Evolutionary conservation across 1,140 invertebrate species (phyloP).

Genomic region (Agraylea sexmaculata): DNA sequence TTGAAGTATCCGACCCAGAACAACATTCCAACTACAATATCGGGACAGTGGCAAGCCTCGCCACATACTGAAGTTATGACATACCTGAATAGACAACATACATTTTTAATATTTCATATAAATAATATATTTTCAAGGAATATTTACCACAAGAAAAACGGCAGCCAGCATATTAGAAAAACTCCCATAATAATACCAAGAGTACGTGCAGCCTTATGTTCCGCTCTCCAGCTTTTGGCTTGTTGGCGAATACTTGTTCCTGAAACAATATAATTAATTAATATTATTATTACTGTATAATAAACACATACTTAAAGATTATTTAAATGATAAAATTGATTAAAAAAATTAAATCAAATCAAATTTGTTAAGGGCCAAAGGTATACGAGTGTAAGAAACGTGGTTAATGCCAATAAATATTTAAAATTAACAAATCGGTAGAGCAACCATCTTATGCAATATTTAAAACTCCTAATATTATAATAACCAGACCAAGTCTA

Average conservation of each 20-base stretch:
- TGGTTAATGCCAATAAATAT: no score
- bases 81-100: slow-evolving; percentile 54
- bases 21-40: slow-evolving; percentile 65
- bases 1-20: slow-evolving; percentile 89
- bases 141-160: slow-evolving; percentile 73
- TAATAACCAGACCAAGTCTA: no score
- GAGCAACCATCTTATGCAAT: no score
- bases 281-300: no score
- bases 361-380: no score
- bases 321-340: no score
- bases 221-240: slow-evolving; percentile 67
- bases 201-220: slow-evolving; percentile 87
- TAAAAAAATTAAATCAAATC: no score
- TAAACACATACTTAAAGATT: no score
- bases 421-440: no score
- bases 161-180: slow-evolving; percentile 80
- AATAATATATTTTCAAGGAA: background rate
- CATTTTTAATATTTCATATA: background rate
- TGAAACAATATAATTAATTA: slow-evolving; percentile 36
- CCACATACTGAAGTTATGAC: slow-evolving; percentile 76
- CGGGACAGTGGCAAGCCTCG: slow-evolving; percentile 66
- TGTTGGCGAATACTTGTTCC: slow-evolving; percentile 60
- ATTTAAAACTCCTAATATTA: no score
- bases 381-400: no score
- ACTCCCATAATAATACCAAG: slow-evolving; percentile 84